Base-by-base conservation (phyloP, 2,797 vertebrate species). In the Enteromius paludinosus region DNA sequence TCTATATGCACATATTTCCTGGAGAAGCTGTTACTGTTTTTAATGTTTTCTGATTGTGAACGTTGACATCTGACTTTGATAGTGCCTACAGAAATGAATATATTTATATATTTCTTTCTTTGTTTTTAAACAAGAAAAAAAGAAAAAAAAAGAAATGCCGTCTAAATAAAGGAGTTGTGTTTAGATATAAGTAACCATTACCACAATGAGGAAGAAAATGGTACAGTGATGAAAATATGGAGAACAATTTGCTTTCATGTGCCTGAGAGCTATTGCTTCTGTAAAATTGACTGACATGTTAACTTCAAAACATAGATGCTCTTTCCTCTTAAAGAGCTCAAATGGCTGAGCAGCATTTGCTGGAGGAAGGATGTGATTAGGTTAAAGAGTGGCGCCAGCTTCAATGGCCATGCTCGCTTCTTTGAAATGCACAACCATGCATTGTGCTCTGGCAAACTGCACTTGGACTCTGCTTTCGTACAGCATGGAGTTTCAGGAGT, bases 391-490 rank as follows among this genome's bases (percentile, higher is more conserved):
- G 83, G 73, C 83, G 35, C 79, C 73, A 74, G 84, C 75, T 77
- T 78, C 80, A 81, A 68, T 73, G 69, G 35, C 43, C 18, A 23
- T 6, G 47, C 68, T 79, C 14, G 10, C 49, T 76, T 70, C 83
- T 82, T 75, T 82, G 54, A 84, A 84, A 84, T 82, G 70, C 79
- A 82, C 83, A 82, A 81, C 64, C 79, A 70, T 82, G 68, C 82
- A 84, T 73, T 78, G 73, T 62, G 35, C 49, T 61, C 82, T 78
- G 79, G 81, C 82, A 84, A 80, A 76, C 74, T 64, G 65, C 82
- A 66, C 59, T 72, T n/a, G 30, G 64, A 68, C 41, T 56, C 61
- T 56, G 38, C 33, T 28, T 72, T 45, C 62, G 23, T 61, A 15
- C 28, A 72, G 69, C 20, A 15, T 38, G 59, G 68, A 33, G 66